Conservation (phyloP, 2,113 vertebrate genomes). For the Centropus unirufus region DNA sequence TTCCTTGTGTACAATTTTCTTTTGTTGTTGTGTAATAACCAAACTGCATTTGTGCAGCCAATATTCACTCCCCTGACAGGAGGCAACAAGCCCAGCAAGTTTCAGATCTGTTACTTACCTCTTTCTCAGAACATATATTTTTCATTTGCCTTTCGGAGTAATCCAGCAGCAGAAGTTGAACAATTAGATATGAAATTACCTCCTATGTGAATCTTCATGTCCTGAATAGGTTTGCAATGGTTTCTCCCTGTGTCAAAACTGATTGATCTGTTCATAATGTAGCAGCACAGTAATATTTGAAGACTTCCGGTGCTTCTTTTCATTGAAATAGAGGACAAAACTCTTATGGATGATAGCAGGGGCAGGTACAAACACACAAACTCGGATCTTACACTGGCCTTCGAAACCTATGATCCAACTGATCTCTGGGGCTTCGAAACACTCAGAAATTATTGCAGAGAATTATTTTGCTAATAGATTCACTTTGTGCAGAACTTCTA, state of each 20-base stretch:
- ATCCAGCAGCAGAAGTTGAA: background rate
- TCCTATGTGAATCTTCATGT: background rate
- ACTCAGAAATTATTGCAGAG: background rate
- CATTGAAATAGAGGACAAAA: background rate
- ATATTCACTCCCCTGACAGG: background rate
- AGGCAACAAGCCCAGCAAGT: background rate
- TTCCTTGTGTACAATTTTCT: background rate
- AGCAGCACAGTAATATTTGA: background rate
- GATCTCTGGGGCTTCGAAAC: background rate
- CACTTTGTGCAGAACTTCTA: background rate
- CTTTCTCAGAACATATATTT: background rate
- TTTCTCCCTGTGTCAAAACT: background rate
- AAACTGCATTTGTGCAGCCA: background rate
- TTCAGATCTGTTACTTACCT: background rate
- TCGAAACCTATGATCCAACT: background rate
- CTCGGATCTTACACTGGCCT: background rate
- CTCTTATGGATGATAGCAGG: background rate
- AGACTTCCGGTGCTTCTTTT: background rate
- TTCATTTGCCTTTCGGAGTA: background rate
- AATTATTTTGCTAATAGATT: background rate
- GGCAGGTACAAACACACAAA: background rate
- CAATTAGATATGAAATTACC: background rate
- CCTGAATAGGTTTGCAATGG: background rate
- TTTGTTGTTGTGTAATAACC: background rate
- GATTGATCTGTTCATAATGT: background rate